phyloP scores from a whole-genome alignment of 2,797 vertebrate genomes.

The Dendrocincla tyrannina region DNA sequence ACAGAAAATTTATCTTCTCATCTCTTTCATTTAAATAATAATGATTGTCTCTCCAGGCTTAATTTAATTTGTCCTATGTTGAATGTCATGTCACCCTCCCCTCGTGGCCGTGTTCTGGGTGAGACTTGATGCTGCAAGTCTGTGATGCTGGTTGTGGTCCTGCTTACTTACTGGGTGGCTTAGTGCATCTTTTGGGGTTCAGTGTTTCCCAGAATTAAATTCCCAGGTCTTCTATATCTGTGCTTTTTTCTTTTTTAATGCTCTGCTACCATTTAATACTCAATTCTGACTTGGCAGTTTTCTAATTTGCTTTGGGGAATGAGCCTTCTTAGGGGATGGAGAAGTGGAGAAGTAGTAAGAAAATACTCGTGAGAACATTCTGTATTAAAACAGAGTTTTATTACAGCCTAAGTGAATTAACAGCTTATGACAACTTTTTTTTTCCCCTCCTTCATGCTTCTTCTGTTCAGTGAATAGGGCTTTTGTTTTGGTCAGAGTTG shows the following conservation, averaged over 20 bases:
- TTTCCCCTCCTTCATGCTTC: neutral
- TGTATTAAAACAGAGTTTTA: neutral
- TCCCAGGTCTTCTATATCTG: neutral
- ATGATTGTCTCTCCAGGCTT: neutral
- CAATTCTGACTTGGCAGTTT: neutral
- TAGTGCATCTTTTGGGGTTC: neutral
- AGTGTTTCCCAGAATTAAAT: neutral
- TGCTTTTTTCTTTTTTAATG: neutral
- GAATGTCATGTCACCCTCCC: neutral
- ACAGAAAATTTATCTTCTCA: neutral
- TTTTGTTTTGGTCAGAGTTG: neutral
- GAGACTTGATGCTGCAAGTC: neutral
- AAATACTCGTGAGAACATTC: constrained; percentile 5
- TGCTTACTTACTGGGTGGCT: neutral
- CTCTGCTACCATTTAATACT: neutral
- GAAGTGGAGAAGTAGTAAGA: neutral
- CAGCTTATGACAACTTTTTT: neutral
- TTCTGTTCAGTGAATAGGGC: neutral
- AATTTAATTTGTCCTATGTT: neutral
- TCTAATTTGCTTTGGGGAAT: neutral
- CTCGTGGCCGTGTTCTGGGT: neutral
- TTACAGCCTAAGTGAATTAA: constrained; percentile 10
- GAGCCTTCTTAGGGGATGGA: neutral
- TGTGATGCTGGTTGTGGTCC: neutral
- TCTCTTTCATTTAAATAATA: neutral